Conservation (phyloP, 2,113 vertebrate species). For the Coryphaenoides rupestris region DNA sequence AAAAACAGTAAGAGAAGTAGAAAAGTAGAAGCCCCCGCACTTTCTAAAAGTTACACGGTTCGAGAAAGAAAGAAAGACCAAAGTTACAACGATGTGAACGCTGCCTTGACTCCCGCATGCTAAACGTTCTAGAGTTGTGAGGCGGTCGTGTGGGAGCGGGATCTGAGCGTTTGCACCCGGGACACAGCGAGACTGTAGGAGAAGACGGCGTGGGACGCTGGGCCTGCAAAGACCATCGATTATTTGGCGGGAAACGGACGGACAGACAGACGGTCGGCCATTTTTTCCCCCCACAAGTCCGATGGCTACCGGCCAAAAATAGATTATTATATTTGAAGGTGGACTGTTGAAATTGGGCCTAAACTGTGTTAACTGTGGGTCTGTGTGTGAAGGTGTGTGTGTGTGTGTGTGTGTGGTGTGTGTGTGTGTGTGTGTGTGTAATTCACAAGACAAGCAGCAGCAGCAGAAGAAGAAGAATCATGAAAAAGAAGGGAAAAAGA, state of each 20-base stretch:
- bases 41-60: not conserved
- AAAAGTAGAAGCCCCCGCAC: not conserved
- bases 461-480: too few relatives aligned
- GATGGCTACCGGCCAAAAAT: slow-evolving; percentile 1
- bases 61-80: not conserved
- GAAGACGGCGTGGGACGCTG: too few relatives aligned
- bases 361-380: not conserved
- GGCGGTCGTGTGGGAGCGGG: too few relatives aligned
- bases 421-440: slow-evolving; percentile 6
- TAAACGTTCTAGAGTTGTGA: not conserved
- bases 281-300: not conserved
- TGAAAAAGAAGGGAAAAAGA: slow-evolving; percentile 13
- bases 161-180: too few relatives aligned
- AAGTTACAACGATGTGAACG: not conserved
- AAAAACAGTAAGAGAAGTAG: not conserved
- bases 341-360: too few relatives aligned
- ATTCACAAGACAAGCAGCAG: slow-evolving; percentile 45
- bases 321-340: not conserved
- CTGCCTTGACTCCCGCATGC: not conserved
- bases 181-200: not conserved
- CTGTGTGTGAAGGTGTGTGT: slow-evolving; percentile 7
- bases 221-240: not conserved
- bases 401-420: slow-evolving; percentile 2
- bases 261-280: too few relatives aligned
- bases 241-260: not conserved